phyloP scores from a whole-genome alignment of 2,797 vertebrate species.

The Fundulus diaphanus region DNA sequence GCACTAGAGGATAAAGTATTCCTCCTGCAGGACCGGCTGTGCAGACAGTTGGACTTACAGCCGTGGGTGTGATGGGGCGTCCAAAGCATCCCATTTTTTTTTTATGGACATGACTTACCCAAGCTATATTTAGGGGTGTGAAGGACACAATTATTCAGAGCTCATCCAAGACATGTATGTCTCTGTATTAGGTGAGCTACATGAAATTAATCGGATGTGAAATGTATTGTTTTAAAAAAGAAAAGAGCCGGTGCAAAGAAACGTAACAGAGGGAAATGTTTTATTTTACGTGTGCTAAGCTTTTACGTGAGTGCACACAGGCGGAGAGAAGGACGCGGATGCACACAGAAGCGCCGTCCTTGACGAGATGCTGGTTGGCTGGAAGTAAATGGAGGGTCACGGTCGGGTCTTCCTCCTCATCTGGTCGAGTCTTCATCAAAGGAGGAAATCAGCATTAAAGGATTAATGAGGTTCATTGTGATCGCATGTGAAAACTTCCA shows the following conservation, averaged over 20 bases:
- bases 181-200: neutral
- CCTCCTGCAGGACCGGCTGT: neutral
- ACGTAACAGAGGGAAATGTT: neutral
- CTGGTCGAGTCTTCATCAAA: constrained; percentile 1
- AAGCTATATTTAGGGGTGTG: neutral
- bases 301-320: constrained; percentile 2
- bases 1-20: neutral
- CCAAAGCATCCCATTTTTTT: neutral
- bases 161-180: neutral
- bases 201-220: neutral
- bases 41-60: constrained; percentile 8
- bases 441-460: neutral
- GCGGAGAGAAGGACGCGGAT: neutral
- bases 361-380: constrained; percentile 35
- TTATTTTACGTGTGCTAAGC: neutral
- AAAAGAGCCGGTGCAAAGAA: neutral
- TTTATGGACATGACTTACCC: constrained; percentile 2
- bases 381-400: constrained; percentile 65
- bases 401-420: constrained; percentile 66
- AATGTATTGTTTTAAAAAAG: neutral
- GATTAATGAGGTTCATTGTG: neutral
- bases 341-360: constrained; percentile 35
- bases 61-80: neutral
- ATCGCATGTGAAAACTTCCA: neutral
- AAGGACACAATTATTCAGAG: neutral